These are phyloP conservation scores for Fundulus diaphanus DNA, from an alignment of 2,797 vertebrate genomes.

Conservation along the genomic window DNA sequence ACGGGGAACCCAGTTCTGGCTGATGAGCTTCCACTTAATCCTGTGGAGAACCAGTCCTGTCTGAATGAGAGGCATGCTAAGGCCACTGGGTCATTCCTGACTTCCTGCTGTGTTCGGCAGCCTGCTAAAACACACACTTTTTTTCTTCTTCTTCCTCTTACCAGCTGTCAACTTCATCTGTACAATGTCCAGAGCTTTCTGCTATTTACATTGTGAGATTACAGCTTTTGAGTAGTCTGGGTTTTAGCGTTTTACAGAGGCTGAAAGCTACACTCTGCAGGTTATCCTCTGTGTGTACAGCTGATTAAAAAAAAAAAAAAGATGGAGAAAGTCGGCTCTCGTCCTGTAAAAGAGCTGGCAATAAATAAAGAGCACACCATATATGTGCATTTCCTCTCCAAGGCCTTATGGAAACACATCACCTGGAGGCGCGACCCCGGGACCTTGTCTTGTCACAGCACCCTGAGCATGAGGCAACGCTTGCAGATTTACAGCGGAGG, in stretches of 20 bases:
- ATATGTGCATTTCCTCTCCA: slow-evolving; percentile 80
- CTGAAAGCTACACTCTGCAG: slow-evolving; percentile 12
- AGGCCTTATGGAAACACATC: slow-evolving; percentile 83
- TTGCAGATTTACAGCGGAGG: slow-evolving; percentile 79
- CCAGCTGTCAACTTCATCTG: slow-evolving; percentile 54
- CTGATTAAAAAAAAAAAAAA: too few relatives aligned
- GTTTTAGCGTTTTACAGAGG: slow-evolving; percentile 4
- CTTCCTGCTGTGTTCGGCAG: slow-evolving; percentile 51
- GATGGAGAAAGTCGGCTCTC: slow-evolving; percentile 53
- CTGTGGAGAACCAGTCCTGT: slow-evolving; percentile 39
- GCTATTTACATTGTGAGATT: slow-evolving; percentile 50
- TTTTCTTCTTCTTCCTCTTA: slow-evolving; percentile 47
- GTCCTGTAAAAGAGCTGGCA: slow-evolving; percentile 67
- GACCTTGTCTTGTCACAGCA: slow-evolving; percentile 78
- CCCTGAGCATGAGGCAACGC: slow-evolving; percentile 74
- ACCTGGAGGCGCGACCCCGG: slow-evolving; percentile 76
- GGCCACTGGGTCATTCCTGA: slow-evolving; percentile 40
- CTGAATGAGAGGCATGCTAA: slow-evolving; percentile 54
- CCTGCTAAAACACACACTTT: slow-evolving; percentile 39
- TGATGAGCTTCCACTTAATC: slow-evolving; percentile 63
- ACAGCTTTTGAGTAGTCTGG: slow-evolving; percentile 36
- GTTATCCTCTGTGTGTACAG: slow-evolving; percentile 28
- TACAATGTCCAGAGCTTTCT: slow-evolving; percentile 63
- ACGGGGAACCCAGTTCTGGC: slow-evolving; percentile 28
- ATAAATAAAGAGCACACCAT: slow-evolving; percentile 81